These are phyloP conservation scores for Lepeophtheirus nordmannii DNA, from an alignment of 2,888 invertebrate species.

Conservation along the genomic window DNA sequence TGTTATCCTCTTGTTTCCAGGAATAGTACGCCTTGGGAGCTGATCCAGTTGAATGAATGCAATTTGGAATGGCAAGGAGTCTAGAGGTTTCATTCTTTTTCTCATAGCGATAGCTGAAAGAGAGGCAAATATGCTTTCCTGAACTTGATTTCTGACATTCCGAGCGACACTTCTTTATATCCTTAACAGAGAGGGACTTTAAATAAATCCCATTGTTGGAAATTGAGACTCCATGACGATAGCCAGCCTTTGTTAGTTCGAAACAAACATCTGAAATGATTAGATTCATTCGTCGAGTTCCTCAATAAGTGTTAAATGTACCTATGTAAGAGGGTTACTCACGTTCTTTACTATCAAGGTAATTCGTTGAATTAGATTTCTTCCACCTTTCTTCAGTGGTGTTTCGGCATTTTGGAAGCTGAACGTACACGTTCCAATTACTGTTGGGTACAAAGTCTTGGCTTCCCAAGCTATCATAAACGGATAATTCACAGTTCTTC, in stretches of 20 bases:
- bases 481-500: not conserved
- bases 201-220: not conserved
- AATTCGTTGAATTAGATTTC: too few relatives aligned
- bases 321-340: too few relatives aligned
- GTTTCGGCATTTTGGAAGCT: conserved; percentile 3
- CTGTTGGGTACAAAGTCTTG: not conserved
- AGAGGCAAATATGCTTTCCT: not conserved
- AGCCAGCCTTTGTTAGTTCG: not conserved
- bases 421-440: not conserved
- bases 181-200: not conserved
- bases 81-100: not conserved
- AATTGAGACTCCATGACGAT: not conserved
- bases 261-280: not conserved
- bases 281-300: too few relatives aligned
- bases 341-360: too few relatives aligned
- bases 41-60: conserved; percentile 2
- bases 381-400: not conserved
- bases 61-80: not conserved
- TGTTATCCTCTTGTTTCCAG: not conserved
- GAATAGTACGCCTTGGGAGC: not conserved
- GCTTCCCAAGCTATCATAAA: not conserved
- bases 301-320: too few relatives aligned
- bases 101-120: conserved; percentile 1
- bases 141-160: not conserved
- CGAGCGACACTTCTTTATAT: not conserved